phyloP scores from a whole-genome alignment of 2,797 vertebrate genomes.

The Paramormyrops hopkinsi region DNA sequence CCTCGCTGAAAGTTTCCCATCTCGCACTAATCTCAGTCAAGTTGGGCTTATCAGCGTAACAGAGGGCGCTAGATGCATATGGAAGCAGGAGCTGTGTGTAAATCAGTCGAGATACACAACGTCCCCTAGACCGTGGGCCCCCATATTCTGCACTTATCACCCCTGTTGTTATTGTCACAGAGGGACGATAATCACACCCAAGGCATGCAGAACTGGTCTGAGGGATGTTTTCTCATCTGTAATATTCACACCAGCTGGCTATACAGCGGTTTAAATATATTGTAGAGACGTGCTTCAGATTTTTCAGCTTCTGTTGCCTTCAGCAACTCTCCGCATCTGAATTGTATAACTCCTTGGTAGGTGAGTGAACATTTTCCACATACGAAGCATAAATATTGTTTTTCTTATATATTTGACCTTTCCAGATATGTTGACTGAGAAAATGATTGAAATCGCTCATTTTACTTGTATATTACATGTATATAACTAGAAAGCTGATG shows the following conservation, averaged over 20 bases:
- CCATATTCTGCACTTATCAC: not conserved
- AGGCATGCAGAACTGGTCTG: constrained; percentile 16
- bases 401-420: not conserved
- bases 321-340: not conserved
- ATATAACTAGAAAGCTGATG: not conserved
- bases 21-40: not conserved
- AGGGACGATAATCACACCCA: constrained; percentile 14
- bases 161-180: not conserved
- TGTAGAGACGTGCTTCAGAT: not conserved
- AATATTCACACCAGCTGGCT: not conserved
- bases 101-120: not conserved
- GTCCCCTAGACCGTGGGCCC: not conserved
- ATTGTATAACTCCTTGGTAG: not conserved
- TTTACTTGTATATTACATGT: not conserved
- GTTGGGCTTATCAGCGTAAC: not conserved
- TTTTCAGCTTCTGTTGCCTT: not conserved
- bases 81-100: not conserved
- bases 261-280: not conserved
- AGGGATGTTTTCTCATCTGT: constrained; percentile 20
- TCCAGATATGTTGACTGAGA: not conserved
- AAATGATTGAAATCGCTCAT: not conserved
- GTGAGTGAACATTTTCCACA: not conserved
- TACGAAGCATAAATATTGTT: not conserved
- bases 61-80: not conserved
- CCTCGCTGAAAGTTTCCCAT: not conserved